Evolutionary conservation across 2,888 invertebrate species (phyloP).

Genomic region (Nyleta sp.): DNA sequence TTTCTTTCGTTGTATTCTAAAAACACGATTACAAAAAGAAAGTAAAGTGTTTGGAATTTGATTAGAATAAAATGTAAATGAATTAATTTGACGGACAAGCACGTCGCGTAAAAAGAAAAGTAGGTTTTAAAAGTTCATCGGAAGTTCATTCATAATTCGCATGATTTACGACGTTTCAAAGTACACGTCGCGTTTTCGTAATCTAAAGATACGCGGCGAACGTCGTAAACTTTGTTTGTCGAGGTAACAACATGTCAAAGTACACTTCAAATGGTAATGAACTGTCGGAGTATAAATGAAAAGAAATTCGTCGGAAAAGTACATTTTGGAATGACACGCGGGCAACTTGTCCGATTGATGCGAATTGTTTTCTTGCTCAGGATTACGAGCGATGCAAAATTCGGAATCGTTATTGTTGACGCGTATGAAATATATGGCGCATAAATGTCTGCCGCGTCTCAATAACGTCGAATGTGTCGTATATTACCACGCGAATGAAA

Average conservation of each 20-base stretch:
- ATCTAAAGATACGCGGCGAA: slow-evolving; percentile 14
- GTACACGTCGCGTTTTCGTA: slow-evolving; percentile 14
- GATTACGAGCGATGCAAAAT: not conserved
- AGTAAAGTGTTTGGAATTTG: too few relatives aligned
- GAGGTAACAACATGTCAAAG: not conserved
- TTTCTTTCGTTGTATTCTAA: too few relatives aligned
- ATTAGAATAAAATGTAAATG: too few relatives aligned
- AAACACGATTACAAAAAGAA: too few relatives aligned
- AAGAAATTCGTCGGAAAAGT: not conserved
- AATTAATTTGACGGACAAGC: too few relatives aligned
- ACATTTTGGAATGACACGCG: not conserved
- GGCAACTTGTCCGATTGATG: not conserved
- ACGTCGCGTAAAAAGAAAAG: too few relatives aligned
- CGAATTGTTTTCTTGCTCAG: too few relatives aligned
- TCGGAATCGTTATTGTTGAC: not conserved
- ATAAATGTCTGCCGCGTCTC: not conserved
- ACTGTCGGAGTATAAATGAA: slow-evolving; percentile 8
- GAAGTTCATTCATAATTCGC: slow-evolving; percentile 1
- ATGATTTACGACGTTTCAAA: slow-evolving; percentile 12
- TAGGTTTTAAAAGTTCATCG: too few relatives aligned
- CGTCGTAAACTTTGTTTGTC: slow-evolving; percentile 16
- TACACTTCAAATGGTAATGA: slow-evolving; percentile 4
- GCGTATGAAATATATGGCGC: slow-evolving; percentile 1
- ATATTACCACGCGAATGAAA: not conserved
- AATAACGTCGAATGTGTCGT: not conserved